Conservation (phyloP, 2,888 invertebrate genomes). For the Cataglyphis livida region DNA sequence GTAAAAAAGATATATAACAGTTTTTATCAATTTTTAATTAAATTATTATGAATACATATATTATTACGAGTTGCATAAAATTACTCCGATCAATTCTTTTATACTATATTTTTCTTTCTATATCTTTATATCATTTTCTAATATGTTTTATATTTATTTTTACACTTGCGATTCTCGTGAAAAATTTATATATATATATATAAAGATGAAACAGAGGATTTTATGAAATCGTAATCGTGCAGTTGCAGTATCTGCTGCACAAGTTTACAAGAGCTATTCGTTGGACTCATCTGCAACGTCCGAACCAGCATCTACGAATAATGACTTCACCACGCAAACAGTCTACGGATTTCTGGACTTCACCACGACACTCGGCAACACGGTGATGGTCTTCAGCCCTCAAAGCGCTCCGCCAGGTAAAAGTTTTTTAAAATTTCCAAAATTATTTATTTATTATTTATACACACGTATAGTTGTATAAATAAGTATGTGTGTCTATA, state of each 20-base stretch:
- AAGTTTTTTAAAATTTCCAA: not conserved
- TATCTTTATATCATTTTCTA: not conserved
- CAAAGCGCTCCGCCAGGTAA: constrained; percentile 92
- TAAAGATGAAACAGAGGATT: not conserved
- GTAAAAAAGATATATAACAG: not conserved
- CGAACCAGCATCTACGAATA: constrained; percentile 67
- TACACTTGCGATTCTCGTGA: not conserved
- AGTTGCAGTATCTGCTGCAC: constrained; percentile 74
- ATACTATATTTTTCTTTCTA: not conserved
- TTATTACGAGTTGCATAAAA: not conserved
- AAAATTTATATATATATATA: not conserved
- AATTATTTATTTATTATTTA: not conserved
- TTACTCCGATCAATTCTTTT: not conserved
- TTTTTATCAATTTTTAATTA: not conserved
- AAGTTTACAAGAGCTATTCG: constrained; percentile 75
- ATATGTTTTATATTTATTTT: not conserved
- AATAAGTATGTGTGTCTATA: not conserved
- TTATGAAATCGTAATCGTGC: not conserved
- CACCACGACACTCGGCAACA: constrained; percentile 97
- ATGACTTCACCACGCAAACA: constrained; percentile 92
- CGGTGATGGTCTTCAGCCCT: constrained; percentile 97
- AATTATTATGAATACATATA: not conserved
- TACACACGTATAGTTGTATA: not conserved
- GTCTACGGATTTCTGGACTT: constrained; percentile 98
- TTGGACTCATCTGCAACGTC: constrained; percentile 61